phyloP scores from a whole-genome alignment of 2,797 vertebrate genomes.

The Cichlasoma orientale region DNA sequence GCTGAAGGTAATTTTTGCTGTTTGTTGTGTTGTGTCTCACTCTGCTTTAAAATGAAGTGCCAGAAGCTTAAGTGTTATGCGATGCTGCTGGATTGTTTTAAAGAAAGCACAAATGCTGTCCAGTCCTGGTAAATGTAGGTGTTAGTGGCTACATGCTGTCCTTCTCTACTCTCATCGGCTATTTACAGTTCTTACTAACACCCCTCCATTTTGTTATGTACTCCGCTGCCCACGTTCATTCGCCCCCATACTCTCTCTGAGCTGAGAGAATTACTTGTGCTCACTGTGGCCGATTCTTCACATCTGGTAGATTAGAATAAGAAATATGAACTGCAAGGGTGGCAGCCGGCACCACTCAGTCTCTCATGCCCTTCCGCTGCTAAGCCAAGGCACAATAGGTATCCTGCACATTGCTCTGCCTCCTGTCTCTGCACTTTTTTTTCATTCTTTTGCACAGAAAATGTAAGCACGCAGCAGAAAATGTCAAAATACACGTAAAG shows the following conservation, averaged over 20 bases:
- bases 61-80: conserved; percentile 39
- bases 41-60: conserved; percentile 34
- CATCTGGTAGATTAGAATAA: conserved; percentile 76
- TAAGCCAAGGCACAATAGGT: conserved; percentile 44
- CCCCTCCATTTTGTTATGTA: conserved; percentile 80
- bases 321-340: conserved; percentile 61
- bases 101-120: conserved; percentile 62
- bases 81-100: conserved; percentile 45
- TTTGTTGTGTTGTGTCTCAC: not conserved
- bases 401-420: conserved; percentile 22
- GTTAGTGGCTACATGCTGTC: conserved; percentile 69
- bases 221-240: conserved; percentile 71
- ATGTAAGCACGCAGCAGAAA: conserved; percentile 25
- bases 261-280: conserved; percentile 62
- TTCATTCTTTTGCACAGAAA: conserved; percentile 11
- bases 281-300: conserved; percentile 67
- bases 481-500: conserved; percentile 1
- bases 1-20: conserved; percentile 1
- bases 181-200: conserved; percentile 76
- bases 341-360: conserved; percentile 55
- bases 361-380: conserved; percentile 51
- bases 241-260: conserved; percentile 67
- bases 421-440: conserved; percentile 21
- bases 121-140: conserved; percentile 66
- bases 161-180: conserved; percentile 73